These are phyloP conservation scores for Epirrhoe alternata DNA, from an alignment of 2,888 invertebrate genomes.

Conservation along the genomic window DNA sequence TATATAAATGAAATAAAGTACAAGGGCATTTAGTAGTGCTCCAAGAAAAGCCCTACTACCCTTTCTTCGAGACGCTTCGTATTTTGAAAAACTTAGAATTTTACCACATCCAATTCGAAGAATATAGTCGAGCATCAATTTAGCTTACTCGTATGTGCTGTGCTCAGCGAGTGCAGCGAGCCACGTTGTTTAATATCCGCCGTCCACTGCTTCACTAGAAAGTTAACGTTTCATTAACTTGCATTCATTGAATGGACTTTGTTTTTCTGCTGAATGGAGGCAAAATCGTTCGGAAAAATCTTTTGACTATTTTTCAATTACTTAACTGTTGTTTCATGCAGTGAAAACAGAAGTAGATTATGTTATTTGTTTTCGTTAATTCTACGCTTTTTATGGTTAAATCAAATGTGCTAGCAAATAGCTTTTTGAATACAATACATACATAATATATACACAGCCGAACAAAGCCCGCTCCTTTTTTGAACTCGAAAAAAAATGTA, in stretches of 20 bases:
- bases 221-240: slow-evolving; percentile 23
- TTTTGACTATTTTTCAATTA: neutral
- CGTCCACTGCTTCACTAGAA: slow-evolving; percentile 32
- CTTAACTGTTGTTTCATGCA: no score
- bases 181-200: slow-evolving; percentile 56
- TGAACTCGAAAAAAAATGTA: no score
- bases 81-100: no score
- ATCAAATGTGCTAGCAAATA: no score
- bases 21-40: no score
- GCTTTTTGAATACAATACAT: no score
- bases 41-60: no score
- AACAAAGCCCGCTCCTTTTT: no score
- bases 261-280: neutral
- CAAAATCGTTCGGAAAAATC: neutral
- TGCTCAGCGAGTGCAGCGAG: slow-evolving; percentile 44
- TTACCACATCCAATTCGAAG: slow-evolving; percentile 1
- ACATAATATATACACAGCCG: no score
- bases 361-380: neutral
- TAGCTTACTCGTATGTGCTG: slow-evolving; percentile 11
- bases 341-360: no score
- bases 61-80: no score
- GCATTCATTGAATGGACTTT: slow-evolving; percentile 14
- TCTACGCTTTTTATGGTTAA: neutral
- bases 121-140: neutral
- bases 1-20: no score